Base-by-base conservation (phyloP, 1,140 invertebrate species). In the Schlechtendalia chinensis region DNA sequence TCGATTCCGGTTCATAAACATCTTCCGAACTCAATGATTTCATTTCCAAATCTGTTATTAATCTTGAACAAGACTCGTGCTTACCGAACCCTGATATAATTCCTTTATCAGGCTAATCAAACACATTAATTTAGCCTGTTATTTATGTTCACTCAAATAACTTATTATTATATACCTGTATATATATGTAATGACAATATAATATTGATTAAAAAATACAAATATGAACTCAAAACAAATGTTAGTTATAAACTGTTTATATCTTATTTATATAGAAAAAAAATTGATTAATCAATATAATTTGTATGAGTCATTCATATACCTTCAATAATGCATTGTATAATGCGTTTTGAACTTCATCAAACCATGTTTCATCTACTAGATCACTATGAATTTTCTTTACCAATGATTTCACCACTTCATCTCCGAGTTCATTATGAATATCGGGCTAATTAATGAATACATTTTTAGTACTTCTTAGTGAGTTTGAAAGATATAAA, bases 321-420 rank as follows among this genome's bases (percentile, higher is more conserved):
- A 79, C 75, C 32, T 79, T 79, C 29, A 79, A 87, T 50, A 93
- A 85, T 83, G 91, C 92, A 24, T 91, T 90, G 75, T 91, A 91
- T 39, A 93, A 89, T 69, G 88, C 89, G 77, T 88, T 86, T 86
- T 96, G 92, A 16, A 95, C 89, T 80, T 94, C 92, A 86, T 97
- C 95, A 87, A 98, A 97, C 89, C 94, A 94, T 5, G 86, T 87
- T 82, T 94, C 91, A 63, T 89, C 88, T 16, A 91, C 87, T 4
- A 85, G 83, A 82, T 91, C 89, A 81, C 88, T 90, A 83, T 89
- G 89, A 81, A 94, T 90, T 83, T 90, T 89, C 77, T 88, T 53
- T n/a, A 53, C 65, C 29, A 82, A 58, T 24, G 54, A 54, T 50
- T 74, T 67, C 12, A 71, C 53, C 5, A 79, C 8, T 12, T 79